Conservation (phyloP, 2,888 invertebrate genomes). For the Torymus texanus region DNA sequence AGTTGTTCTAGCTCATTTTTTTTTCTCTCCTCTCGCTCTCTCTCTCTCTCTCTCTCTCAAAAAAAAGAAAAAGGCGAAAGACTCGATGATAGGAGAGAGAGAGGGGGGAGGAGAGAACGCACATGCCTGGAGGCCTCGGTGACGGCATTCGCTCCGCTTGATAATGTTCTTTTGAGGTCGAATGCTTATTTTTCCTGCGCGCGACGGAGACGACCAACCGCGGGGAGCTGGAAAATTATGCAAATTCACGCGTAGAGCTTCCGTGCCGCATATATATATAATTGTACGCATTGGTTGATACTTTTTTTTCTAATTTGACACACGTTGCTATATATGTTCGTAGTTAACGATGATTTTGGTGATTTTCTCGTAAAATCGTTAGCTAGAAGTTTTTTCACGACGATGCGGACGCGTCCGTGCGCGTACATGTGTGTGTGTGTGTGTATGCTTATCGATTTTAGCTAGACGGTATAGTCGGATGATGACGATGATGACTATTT, state of each 20-base stretch:
- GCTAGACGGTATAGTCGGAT: no score
- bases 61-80: neutral
- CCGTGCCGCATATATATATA: no score
- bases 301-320: no score
- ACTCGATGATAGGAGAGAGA: conserved; percentile 11
- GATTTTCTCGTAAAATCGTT: no score
- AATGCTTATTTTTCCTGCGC: conserved; percentile 23
- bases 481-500: no score
- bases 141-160: conserved; percentile 25
- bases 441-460: no score
- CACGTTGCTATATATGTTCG: no score
- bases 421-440: no score
- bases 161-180: conserved; percentile 47
- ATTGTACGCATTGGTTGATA: no score
- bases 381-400: no score
- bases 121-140: conserved; percentile 33
- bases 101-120: conserved; percentile 4
- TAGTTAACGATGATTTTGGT: no score
- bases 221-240: conserved; percentile 20
- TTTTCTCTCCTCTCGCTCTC: conserved; percentile 7
- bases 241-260: conserved; percentile 6
- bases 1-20: neutral
- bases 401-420: no score
- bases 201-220: neutral
- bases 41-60: neutral